These are phyloP conservation scores for Micoletzkya japonica DNA, from an alignment of 2,888 invertebrate species.

Conservation along the genomic window DNA sequence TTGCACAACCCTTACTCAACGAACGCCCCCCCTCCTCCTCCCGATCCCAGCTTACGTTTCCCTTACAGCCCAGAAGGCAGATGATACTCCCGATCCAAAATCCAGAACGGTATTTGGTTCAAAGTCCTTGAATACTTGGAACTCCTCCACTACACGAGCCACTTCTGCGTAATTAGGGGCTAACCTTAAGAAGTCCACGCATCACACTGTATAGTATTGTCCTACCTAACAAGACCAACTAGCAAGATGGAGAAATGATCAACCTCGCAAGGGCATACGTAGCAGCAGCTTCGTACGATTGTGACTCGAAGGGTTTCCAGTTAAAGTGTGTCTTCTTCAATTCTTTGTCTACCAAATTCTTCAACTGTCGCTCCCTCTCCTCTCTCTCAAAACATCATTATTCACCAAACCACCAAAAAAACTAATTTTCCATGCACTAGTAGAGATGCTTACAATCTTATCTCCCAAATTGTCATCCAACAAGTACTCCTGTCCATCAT, in stretches of 20 bases:
- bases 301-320: conserved; percentile 57
- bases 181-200: conserved; percentile 45
- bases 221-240: background rate
- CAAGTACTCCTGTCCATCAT: conserved; percentile 18
- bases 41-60: conserved; percentile 67
- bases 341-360: conserved; percentile 47
- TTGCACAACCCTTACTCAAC: background rate
- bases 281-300: conserved; percentile 44
- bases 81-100: conserved; percentile 88
- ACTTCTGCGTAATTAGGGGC: conserved; percentile 59
- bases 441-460: conserved; percentile 34
- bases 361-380: conserved; percentile 42
- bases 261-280: conserved; percentile 53
- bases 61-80: conserved; percentile 76
- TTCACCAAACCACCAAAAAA: background rate
- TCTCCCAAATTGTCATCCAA: conserved; percentile 35
- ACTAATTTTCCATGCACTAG: background rate
- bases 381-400: conserved; percentile 35
- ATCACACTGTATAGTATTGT: background rate
- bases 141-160: conserved; percentile 50
- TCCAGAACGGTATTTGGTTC: conserved; percentile 80
- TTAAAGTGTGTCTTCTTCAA: conserved; percentile 52
- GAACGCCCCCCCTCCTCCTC: background rate
- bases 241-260: background rate
- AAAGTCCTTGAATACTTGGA: conserved; percentile 54